Conservation (phyloP, 2,888 invertebrate species). For the Busseola fusca region DNA sequence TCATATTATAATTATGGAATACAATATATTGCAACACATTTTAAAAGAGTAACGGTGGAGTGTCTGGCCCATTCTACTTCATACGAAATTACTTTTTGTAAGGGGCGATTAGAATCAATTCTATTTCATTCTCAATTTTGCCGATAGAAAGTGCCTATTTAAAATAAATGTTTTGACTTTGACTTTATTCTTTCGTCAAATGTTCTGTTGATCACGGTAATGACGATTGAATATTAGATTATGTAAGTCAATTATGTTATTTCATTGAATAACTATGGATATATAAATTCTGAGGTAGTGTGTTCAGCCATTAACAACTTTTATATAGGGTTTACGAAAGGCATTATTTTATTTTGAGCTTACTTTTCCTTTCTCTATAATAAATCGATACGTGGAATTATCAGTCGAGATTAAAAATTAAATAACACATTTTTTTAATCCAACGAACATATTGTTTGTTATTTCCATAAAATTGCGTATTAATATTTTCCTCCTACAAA, state of each 20-base stretch:
- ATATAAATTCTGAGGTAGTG: not conserved
- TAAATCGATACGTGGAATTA: not conserved
- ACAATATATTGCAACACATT: too few species aligned
- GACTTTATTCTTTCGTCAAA: not conserved
- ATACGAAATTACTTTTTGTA: not conserved
- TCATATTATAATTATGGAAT: too few species aligned
- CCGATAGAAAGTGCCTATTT: not conserved
- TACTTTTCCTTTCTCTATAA: not conserved
- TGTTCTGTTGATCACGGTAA: not conserved
- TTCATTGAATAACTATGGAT: not conserved
- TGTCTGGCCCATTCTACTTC: not conserved
- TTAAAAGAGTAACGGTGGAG: not conserved
- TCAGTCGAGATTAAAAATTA: not conserved
- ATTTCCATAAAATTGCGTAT: conserved; percentile 1
- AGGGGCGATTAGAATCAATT: not conserved
- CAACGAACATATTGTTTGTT: conserved; percentile 1
- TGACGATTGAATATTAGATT: conserved; percentile 6
- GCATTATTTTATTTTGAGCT: not conserved
- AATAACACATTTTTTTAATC: not conserved
- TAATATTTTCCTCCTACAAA: not conserved
- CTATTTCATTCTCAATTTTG: too few species aligned
- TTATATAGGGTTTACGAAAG: not conserved
- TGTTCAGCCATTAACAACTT: not conserved
- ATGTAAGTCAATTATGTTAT: not conserved
- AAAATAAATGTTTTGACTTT: not conserved